Conservation (phyloP, 2,797 vertebrate genomes). For the Simalia tracyae region DNA sequence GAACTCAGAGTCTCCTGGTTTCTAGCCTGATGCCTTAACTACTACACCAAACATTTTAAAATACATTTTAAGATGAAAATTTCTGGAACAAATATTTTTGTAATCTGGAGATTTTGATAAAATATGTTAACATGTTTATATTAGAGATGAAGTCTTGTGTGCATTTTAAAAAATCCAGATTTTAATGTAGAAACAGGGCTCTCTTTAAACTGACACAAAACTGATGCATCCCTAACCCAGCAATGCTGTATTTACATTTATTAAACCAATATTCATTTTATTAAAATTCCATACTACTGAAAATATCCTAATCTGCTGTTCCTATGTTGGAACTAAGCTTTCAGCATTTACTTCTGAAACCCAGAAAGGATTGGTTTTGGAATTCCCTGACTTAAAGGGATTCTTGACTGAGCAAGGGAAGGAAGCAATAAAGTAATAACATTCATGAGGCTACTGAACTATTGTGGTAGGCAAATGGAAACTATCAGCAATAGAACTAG, state of each 20-base stretch:
- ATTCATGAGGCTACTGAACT: slow-evolving; percentile 36
- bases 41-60: not conserved
- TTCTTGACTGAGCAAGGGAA: slow-evolving; percentile 9
- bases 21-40: not conserved
- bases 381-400: slow-evolving; percentile 25
- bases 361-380: not conserved
- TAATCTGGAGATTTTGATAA: not conserved
- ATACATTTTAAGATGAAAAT: not conserved
- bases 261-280: not conserved
- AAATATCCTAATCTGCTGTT: not conserved
- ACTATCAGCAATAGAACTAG: slow-evolving; percentile 33
- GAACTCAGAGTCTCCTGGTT: not conserved
- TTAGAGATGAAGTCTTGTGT: not conserved
- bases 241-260: not conserved
- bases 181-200: not conserved
- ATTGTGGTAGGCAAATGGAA: slow-evolving; percentile 43
- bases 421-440: slow-evolving; percentile 28
- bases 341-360: not conserved
- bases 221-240: not conserved
- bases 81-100: not conserved
- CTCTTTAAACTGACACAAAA: not conserved
- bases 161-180: not conserved
- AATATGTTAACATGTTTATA: not conserved
- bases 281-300: not conserved
- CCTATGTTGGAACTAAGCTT: not conserved